These are phyloP conservation scores for Agrotis ipsilon DNA, from an alignment of 2,888 invertebrate genomes.

Conservation along the genomic window DNA sequence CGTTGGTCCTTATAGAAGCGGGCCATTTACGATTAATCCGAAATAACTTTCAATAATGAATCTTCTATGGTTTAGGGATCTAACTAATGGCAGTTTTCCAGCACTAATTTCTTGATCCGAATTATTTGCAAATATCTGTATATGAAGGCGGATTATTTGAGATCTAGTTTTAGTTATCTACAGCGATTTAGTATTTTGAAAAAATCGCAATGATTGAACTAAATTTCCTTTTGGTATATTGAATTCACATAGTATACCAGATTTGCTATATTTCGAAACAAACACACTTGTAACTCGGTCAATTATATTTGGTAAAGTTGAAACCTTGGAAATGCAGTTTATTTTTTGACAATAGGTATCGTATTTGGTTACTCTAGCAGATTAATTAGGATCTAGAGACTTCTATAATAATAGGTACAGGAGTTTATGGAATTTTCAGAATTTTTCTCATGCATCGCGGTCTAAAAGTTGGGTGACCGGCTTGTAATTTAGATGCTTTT, in stretches of 20 bases:
- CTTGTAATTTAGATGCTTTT: constrained; percentile 14
- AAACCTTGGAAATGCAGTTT: constrained; percentile 28
- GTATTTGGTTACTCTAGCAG: constrained; percentile 53
- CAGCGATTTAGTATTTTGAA: not conserved
- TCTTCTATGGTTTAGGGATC: not conserved
- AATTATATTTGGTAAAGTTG: constrained; percentile 16
- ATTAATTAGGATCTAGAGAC: constrained; percentile 28
- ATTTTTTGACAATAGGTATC: constrained; percentile 23
- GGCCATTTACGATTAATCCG: not conserved
- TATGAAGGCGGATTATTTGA: constrained; percentile 10
- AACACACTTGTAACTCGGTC: not conserved
- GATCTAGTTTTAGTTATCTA: not conserved
- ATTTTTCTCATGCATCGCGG: not conserved
- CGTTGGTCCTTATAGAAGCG: not conserved
- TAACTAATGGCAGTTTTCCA: constrained; percentile 10
- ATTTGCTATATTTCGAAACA: constrained; percentile 1
- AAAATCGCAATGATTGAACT: not conserved
- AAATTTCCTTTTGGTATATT: not conserved
- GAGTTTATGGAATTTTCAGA: constrained; percentile 10
- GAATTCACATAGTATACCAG: not conserved
- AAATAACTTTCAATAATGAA: not conserved
- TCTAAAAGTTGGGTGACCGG: constrained; percentile 8
- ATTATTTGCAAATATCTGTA: constrained; percentile 4
- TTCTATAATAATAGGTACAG: constrained; percentile 23
- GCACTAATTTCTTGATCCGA: not conserved